Evolutionary conservation across 2,797 vertebrate species (phyloP).

Genomic region (Buphagus erythrorhynchus): DNA sequence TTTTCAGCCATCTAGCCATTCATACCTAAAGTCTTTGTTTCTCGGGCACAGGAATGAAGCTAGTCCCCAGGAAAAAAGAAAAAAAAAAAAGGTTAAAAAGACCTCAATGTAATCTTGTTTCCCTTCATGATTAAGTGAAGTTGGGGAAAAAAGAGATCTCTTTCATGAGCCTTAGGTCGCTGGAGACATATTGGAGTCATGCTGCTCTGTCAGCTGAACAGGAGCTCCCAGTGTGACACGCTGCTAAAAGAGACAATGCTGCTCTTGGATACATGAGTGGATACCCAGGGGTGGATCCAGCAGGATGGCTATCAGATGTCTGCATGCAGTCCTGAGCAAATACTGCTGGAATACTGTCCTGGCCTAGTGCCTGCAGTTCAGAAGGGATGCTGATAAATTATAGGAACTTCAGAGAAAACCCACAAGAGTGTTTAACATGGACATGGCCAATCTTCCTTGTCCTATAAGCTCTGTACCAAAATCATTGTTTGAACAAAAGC

Average conservation of each 20-base stretch:
- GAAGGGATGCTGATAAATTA: background rate
- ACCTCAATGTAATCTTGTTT: constrained; percentile 31
- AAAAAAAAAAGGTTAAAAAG: background rate
- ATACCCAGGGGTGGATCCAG: background rate
- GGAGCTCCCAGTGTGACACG: background rate
- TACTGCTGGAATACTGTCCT: background rate
- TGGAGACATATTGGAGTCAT: constrained; percentile 32
- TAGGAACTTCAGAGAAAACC: background rate
- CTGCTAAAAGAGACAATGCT: constrained; percentile 4
- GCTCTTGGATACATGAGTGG: background rate
- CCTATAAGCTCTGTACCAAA: background rate
- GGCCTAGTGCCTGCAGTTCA: background rate
- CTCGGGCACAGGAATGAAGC: constrained; percentile 30
- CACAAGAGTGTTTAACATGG: background rate
- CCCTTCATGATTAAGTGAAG: constrained; percentile 31
- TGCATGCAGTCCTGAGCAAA: background rate
- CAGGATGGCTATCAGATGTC: background rate
- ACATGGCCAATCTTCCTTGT: background rate
- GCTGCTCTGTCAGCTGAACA: constrained; percentile 44
- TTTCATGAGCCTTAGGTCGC: constrained; percentile 25
- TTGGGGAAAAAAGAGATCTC: background rate
- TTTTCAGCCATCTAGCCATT: constrained; percentile 49
- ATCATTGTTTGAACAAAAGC: background rate
- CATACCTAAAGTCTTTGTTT: constrained; percentile 56
- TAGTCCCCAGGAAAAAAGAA: background rate